Evolutionary conservation across 2,797 vertebrate species (phyloP), one percentile per base, ranked within the genome.

Genomic region (Huso huso): DNA sequence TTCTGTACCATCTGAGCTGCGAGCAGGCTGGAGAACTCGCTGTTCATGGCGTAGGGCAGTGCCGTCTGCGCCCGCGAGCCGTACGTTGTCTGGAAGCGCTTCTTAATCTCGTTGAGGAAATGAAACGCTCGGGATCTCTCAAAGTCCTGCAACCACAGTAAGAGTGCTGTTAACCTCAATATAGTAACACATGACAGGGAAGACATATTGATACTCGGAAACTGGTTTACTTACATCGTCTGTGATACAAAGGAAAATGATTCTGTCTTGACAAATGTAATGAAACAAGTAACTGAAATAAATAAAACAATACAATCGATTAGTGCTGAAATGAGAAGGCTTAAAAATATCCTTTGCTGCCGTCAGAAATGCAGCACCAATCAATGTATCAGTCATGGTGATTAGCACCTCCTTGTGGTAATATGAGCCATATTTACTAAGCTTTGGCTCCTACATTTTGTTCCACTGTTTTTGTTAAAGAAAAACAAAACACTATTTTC

Each of bases 31-130:
- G 96, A 99, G 83, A 99, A 99, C 79, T 99, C 97, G 13, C 95
- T 98, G 88, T 98, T 99, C 96, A 99, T 99, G 76, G 97, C 96
- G 0, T 99, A 99, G n/a, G 97, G 97, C 51, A 99, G 89, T 1
- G 97, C 96, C 0, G 97, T 99, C 83, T 99, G 96, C 0, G 97
- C 97, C 61, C 97, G 85, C 0, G 97, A 99, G 59, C 97, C 96
- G 0, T 99, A 99, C 0, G 97, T 99, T 12, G 95, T 99, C 84
- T 98, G 97, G 76, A 99, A 99, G 4, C 95, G 89, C 80, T 95
- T 97, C 85, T 94, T 96, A 66, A 98, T 90, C 77, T 99, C 97
- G 61, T 93, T 91, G 69, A 99, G 90, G 85, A 99, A 99, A 68
- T 73, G 93, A 84, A 99, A 99, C 2, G 97, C 96, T 71, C 95